These are phyloP conservation scores for Ammodytes dubius DNA, from an alignment of 2,113 vertebrate genomes.

Conservation along the genomic window DNA sequence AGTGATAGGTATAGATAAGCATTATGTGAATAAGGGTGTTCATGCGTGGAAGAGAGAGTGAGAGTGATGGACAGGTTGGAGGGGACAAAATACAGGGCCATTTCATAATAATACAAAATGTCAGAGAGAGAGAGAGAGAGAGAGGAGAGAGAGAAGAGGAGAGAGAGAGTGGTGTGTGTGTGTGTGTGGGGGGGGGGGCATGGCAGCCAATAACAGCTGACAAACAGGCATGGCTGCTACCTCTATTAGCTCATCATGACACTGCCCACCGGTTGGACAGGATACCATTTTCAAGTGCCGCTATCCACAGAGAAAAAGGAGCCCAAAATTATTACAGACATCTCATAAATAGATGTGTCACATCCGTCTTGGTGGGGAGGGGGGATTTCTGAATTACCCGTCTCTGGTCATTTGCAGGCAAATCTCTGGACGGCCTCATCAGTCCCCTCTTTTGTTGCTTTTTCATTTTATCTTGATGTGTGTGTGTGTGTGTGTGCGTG, in stretches of 20 bases:
- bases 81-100: slow-evolving; percentile 20
- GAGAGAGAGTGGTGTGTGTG: no score
- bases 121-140: neutral
- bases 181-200: no score
- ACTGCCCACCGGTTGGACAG: slow-evolving; percentile 62
- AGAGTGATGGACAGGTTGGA: neutral
- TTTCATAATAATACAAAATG: slow-evolving; percentile 34
- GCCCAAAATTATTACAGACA: slow-evolving; percentile 56
- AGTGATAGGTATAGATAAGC: neutral
- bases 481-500: neutral
- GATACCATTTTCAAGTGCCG: slow-evolving; percentile 57
- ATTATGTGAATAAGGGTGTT: slow-evolving; percentile 1
- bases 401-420: slow-evolving; percentile 52
- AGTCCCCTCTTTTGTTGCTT: slow-evolving; percentile 9
- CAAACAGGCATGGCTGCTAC: slow-evolving; percentile 68
- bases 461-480: slow-evolving; percentile 18
- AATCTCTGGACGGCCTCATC: slow-evolving; percentile 27
- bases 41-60: neutral
- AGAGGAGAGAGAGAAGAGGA: slow-evolving; percentile 4
- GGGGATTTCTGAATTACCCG: slow-evolving; percentile 43
- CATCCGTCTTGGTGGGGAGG: slow-evolving; percentile 52
- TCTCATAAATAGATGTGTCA: slow-evolving; percentile 66
- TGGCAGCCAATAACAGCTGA: slow-evolving; percentile 73
- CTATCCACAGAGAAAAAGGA: slow-evolving; percentile 38
- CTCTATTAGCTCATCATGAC: slow-evolving; percentile 78